These are phyloP conservation scores for Pissodes strobi DNA, from an alignment of 1,140 invertebrate genomes.

Conservation along the genomic window DNA sequence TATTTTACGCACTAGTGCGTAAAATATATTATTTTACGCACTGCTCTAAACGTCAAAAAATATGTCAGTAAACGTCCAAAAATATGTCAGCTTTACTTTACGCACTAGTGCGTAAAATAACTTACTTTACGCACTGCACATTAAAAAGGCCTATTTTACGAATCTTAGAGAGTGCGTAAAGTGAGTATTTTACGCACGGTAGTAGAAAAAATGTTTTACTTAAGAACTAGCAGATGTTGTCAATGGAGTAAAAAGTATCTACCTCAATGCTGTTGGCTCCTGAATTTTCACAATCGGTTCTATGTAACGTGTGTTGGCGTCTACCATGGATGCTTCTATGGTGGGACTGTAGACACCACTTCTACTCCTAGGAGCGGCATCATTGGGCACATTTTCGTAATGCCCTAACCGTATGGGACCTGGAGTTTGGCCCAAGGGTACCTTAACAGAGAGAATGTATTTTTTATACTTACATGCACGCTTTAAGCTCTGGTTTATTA, in stretches of 20 bases:
- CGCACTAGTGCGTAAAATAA: too few relatives aligned
- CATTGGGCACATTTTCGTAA: slow-evolving; percentile 60
- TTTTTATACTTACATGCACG: neutral
- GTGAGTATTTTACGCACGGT: too few relatives aligned
- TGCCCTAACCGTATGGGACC: slow-evolving; percentile 43
- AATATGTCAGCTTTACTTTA: too few relatives aligned
- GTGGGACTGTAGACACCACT: slow-evolving; percentile 53
- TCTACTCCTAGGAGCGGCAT: slow-evolving; percentile 58
- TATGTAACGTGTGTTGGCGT: slow-evolving; percentile 42
- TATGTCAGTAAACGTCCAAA: too few relatives aligned
- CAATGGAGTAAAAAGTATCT: too few relatives aligned
- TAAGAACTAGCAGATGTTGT: too few relatives aligned
- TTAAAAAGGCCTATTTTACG: neutral
- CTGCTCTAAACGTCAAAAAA: too few relatives aligned
- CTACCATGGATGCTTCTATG: slow-evolving; percentile 34
- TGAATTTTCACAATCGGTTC: slow-evolving; percentile 51
- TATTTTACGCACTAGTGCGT: too few relatives aligned
- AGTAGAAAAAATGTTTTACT: too few relatives aligned
- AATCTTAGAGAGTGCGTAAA: too few relatives aligned
- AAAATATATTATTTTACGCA: too few relatives aligned
- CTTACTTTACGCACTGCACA: too few relatives aligned
- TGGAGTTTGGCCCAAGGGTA: slow-evolving; percentile 11
- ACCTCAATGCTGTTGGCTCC: slow-evolving; percentile 26
- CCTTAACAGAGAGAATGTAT: slow-evolving; percentile 6
- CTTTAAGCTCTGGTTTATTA: neutral